A percentile compares a stretch with the other conserved stretches of the same genome.
Conservation (phyloP, 2,888 invertebrate genomes). For the Xylota sylvarum region DNA sequence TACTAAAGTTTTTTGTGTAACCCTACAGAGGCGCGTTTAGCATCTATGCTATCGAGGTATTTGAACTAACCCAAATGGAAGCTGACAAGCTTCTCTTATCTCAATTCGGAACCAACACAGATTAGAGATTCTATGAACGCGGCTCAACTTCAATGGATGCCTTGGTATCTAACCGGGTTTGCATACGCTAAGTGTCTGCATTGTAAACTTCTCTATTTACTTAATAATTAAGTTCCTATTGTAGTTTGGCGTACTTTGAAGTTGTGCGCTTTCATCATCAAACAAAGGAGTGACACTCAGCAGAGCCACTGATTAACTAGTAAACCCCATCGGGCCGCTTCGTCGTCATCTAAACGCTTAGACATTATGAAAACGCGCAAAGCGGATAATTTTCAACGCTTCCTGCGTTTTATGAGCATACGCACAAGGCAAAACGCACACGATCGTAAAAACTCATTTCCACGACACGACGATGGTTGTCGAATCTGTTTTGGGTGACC, state of each 20-base stretch:
- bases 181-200: constrained; percentile 40
- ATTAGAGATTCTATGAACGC: constrained; percentile 53
- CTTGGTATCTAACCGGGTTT: constrained; percentile 45
- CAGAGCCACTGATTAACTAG: neutral
- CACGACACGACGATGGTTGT: constrained; percentile 27
- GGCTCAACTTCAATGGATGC: constrained; percentile 59
- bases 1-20: constrained; percentile 55
- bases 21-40: constrained; percentile 14
- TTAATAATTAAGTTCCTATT: constrained; percentile 51
- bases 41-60: constrained; percentile 19
- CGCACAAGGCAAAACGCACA: constrained; percentile 42
- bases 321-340: neutral
- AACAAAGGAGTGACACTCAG: constrained; percentile 53
- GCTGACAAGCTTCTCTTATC: constrained; percentile 47
- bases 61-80: constrained; percentile 30
- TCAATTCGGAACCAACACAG: constrained; percentile 14
- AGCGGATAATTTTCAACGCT: constrained; percentile 60
- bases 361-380: constrained; percentile 4
- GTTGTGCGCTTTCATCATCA: constrained; percentile 35
- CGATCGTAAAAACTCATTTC: constrained; percentile 69
- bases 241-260: constrained; percentile 44
- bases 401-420: constrained; percentile 62
- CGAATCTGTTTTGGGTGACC: constrained; percentile 61
- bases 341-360: neutral
- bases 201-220: constrained; percentile 44